Evolutionary conservation across 2,888 invertebrate genomes (phyloP).

Genomic region (Pyralis farinalis): DNA sequence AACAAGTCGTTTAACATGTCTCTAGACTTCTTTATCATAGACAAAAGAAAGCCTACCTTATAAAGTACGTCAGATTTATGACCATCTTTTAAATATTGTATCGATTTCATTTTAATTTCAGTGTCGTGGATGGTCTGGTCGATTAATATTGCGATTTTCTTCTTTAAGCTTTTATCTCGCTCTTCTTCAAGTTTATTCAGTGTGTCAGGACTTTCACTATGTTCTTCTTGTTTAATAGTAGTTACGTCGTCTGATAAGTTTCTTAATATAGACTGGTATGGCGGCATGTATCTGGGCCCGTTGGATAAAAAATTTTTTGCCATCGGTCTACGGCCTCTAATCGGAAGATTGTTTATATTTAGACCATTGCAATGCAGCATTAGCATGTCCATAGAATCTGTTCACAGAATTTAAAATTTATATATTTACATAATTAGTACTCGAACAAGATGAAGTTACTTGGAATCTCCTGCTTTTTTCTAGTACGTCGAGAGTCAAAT

Average conservation of each 20-base stretch:
- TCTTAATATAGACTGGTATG: background rate
- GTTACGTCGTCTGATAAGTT: background rate
- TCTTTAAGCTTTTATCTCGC: conserved; percentile 48
- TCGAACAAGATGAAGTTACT: too few relatives aligned
- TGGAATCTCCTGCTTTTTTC: too few relatives aligned
- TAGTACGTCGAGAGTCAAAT: too few relatives aligned
- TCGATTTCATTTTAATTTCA: conserved; percentile 38
- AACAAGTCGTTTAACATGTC: conserved; percentile 58
- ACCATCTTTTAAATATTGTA: conserved; percentile 35
- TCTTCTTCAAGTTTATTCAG: conserved; percentile 26
- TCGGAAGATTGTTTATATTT: conserved; percentile 29
- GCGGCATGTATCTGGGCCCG: too few relatives aligned
- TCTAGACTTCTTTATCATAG: conserved; percentile 56
- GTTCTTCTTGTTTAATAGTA: too few relatives aligned
- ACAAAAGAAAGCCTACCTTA: conserved; percentile 54
- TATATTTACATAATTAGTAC: too few relatives aligned
- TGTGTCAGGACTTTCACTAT: background rate
- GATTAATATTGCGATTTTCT: conserved; percentile 50
- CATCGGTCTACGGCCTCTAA: background rate
- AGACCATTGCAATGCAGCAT: conserved; percentile 20
- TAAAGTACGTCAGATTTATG: conserved; percentile 40
- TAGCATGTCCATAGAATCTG: background rate
- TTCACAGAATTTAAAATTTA: too few relatives aligned
- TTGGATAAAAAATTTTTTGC: background rate
- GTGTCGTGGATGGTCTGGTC: conserved; percentile 56